Conservation (phyloP, 2,113 vertebrate species). For the Cynoglossus semilaevis region DNA sequence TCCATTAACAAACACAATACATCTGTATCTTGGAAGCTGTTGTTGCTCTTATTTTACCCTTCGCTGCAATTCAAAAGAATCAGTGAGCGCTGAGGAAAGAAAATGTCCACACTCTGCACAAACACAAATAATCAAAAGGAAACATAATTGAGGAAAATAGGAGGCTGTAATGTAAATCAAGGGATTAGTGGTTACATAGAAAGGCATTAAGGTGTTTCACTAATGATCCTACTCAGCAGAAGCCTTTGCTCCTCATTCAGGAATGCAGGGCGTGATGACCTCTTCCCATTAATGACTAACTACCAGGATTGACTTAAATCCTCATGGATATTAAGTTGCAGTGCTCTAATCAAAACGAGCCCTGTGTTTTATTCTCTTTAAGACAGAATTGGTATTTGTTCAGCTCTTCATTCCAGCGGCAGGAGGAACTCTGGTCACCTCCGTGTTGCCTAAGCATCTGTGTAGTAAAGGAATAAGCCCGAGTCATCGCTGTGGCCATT, state of each 20-base stretch:
- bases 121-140: constrained; percentile 62
- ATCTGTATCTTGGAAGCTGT: constrained; percentile 45
- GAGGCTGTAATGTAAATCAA: constrained; percentile 58
- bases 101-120: constrained; percentile 51
- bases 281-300: constrained; percentile 61
- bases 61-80: constrained; percentile 61
- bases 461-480: background rate
- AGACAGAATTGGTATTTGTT: background rate
- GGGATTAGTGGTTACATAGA: constrained; percentile 65
- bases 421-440: too few species aligned
- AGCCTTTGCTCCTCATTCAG: constrained; percentile 38
- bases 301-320: constrained; percentile 47
- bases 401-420: background rate
- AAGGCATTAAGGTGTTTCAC: constrained; percentile 64
- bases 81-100: constrained; percentile 46
- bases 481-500: constrained; percentile 11
- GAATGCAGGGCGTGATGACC: constrained; percentile 48
- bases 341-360: constrained; percentile 50
- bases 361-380: constrained; percentile 28
- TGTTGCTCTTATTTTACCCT: constrained; percentile 61
- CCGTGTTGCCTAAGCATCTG: too few species aligned
- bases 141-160: constrained; percentile 48
- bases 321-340: constrained; percentile 32
- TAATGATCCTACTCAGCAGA: constrained; percentile 59
- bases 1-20: constrained; percentile 48